Evolutionary conservation across 1,140 invertebrate species (phyloP).

Genomic region (Heliconius hermathena): DNA sequence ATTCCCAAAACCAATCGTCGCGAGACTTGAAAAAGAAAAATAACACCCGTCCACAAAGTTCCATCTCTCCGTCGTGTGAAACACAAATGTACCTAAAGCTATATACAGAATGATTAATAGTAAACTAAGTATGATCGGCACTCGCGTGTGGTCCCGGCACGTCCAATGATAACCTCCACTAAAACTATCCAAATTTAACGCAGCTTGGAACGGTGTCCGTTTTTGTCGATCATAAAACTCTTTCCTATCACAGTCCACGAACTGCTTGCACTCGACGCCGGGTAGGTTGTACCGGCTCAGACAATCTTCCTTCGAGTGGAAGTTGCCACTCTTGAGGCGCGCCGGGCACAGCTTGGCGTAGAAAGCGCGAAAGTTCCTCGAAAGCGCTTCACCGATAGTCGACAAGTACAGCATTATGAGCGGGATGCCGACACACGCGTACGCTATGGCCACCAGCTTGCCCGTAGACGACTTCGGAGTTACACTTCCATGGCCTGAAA

Average conservation of each 20-base stretch:
- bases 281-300: constrained; percentile 46
- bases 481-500: constrained; percentile 95
- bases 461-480: constrained; percentile 91
- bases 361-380: constrained; percentile 81
- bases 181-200: constrained; percentile 67
- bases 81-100: constrained; percentile 94
- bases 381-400: constrained; percentile 90
- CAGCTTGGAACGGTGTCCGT: constrained; percentile 69
- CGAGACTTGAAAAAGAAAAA: constrained; percentile 96
- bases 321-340: constrained; percentile 63
- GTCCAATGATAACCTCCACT: constrained; percentile 74
- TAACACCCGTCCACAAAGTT: constrained; percentile 94
- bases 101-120: constrained; percentile 95
- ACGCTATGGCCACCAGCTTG: constrained; percentile 92
- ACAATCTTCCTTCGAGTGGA: constrained; percentile 60
- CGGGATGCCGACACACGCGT: constrained; percentile 94
- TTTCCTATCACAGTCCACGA: constrained; percentile 52
- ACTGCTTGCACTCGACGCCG: constrained; percentile 47
- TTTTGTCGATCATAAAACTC: constrained; percentile 52
- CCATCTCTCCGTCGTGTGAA: constrained; percentile 95
- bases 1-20: constrained; percentile 95
- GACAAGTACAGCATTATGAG: constrained; percentile 95
- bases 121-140: constrained; percentile 94
- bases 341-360: constrained; percentile 65
- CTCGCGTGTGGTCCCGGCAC: constrained; percentile 83